Conservation (phyloP, 2,113 vertebrate genomes). For the Hydropotes inermis region DNA sequence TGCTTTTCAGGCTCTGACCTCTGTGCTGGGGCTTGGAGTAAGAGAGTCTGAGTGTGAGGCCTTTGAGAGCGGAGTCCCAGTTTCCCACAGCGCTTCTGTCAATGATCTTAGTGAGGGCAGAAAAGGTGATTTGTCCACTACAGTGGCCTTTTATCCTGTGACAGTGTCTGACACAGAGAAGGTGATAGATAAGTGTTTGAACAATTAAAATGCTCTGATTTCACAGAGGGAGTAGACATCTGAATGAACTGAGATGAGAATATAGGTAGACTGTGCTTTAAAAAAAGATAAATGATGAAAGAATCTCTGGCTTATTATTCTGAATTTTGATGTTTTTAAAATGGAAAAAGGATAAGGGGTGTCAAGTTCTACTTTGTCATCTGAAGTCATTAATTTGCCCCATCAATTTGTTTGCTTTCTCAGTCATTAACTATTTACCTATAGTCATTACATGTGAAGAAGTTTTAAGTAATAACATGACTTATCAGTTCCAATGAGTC, state of each 20-base stretch:
- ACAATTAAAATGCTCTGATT: not conserved
- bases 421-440: not conserved
- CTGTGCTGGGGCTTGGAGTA: not conserved
- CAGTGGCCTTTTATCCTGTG: not conserved
- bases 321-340: not conserved
- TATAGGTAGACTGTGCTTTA: not conserved
- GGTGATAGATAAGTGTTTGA: not conserved
- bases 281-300: not conserved
- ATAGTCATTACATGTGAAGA: not conserved
- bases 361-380: not conserved
- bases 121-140: not conserved
- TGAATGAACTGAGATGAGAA: not conserved
- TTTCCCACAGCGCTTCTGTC: not conserved
- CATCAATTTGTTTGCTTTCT: not conserved
- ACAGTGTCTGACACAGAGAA: not conserved
- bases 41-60: not conserved
- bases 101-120: not conserved
- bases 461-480: not conserved
- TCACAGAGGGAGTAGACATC: not conserved
- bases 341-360: not conserved
- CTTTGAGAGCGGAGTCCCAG: accelerated
- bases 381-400: not conserved
- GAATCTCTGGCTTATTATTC: not conserved
- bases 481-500: not conserved
- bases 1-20: not conserved